Evolutionary conservation across 2,888 invertebrate genomes (phyloP), one percentile per base, ranked within the genome.

Genomic region (Perizoma flavofasciatum): DNA sequence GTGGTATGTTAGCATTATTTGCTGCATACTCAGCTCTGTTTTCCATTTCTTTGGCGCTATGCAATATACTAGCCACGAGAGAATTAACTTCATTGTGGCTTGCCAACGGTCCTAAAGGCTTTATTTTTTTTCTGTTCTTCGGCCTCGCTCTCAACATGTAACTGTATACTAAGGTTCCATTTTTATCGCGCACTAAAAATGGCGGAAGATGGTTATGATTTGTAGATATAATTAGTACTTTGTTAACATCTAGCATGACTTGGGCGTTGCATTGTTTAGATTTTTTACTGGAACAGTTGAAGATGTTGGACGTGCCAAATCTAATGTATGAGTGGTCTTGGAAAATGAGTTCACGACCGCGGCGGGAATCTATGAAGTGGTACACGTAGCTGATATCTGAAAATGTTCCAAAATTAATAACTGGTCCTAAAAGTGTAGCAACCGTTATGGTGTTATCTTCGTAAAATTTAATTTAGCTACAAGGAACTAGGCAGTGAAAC

Each of bases 1-100:
- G 33, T 5, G 33, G 22, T 5, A 10, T 37, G 8, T 32, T 37
- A n/a, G 33, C 37, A 43, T 35, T 10, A 35, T 32, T 49, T 6
- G 39, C n/a, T 9, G 37, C 22, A 49, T 35, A 11, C 6, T 54
- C 54, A 32, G 2, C 32, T 39, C 44, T 37, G 35, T 55, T 45
- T 49, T 59, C 46, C 35, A 50, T 54, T 49, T 45, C 54, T 41
- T 54, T 55, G 8, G 34, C 41, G 41, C 35, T 55, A 9, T 51
- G 40, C 52, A 46, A 56, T 10, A 59, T 59, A 35, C 49, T 59
- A n/a, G 59, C 59, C n/a, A 59, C 54, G 8, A 59, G 35, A 48
- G 48, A 48, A 35, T 60, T 34, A 10, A 60, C 51, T 44, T 55
- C 34, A 6, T 41, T 34, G 11, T 41, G 49, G 45, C 40, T 59